phyloP scores from a whole-genome alignment of 2,888 invertebrate species.

The Lepidonotus clava region DNA sequence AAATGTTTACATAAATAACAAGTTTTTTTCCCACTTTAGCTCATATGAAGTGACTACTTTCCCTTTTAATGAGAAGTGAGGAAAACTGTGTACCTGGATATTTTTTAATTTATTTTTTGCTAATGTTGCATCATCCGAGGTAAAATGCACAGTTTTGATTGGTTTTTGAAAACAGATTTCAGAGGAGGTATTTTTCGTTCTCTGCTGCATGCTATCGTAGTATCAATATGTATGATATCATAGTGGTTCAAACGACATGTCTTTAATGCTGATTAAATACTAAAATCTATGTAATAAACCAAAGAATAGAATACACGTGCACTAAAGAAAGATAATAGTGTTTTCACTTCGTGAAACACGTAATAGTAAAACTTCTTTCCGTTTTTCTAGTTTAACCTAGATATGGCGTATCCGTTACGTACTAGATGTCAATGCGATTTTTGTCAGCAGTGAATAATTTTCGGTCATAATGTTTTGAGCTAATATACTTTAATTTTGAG shows the following conservation, averaged over 20 bases:
- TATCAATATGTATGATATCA: background rate
- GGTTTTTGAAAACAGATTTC: conserved; percentile 52
- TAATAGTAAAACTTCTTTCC: conserved; percentile 14
- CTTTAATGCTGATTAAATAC: background rate
- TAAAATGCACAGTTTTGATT: conserved; percentile 48
- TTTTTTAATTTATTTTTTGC: conserved; percentile 11
- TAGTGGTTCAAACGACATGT: background rate
- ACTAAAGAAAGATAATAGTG: conserved; percentile 10
- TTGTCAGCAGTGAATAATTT: background rate
- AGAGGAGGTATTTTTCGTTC: conserved; percentile 46
- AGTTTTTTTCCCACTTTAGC: too few species aligned
- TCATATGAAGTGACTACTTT: too few species aligned
- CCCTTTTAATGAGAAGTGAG: too few species aligned
- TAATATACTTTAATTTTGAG: conserved; percentile 19
- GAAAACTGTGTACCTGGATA: too few species aligned
- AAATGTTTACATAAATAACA: too few species aligned
- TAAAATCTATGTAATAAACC: conserved; percentile 18
- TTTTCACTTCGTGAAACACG: conserved; percentile 50
- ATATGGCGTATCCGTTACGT: conserved; percentile 39
- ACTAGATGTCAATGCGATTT: conserved; percentile 12
- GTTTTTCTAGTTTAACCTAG: background rate
- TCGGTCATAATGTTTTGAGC: conserved; percentile 29
- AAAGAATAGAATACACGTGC: conserved; percentile 42
- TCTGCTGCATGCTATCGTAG: conserved; percentile 38
- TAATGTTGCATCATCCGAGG: conserved; percentile 37